Percentiles rank a stretch among this genome's conserved stretches.
Conservation (phyloP, 2,113 vertebrate genomes). For the Suricata suricatta region DNA sequence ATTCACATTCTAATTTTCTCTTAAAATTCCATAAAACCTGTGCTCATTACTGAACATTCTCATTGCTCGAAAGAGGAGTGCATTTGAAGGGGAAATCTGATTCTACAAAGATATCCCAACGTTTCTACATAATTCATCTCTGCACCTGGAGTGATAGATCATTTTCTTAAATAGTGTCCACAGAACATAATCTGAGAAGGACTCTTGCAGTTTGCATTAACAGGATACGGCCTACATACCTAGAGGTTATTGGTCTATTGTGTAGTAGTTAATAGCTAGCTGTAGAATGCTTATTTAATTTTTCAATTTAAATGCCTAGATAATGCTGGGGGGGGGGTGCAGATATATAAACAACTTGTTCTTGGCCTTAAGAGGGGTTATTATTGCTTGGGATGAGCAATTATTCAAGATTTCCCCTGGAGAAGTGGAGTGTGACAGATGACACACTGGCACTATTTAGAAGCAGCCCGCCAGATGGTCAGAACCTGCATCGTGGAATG, state of each 20-base stretch:
- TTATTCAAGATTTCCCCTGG: slow-evolving; percentile 52
- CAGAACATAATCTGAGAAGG: background rate
- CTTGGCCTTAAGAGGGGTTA: slow-evolving; percentile 59
- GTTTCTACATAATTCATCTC: slow-evolving; percentile 28
- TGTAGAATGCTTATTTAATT: slow-evolving; percentile 71
- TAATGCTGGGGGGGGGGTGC: slow-evolving; percentile 44
- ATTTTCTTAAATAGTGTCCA: slow-evolving; percentile 2
- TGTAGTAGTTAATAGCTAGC: slow-evolving; percentile 52
- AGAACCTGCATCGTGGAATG: slow-evolving; percentile 26
- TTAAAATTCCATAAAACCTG: background rate
- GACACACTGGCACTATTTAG: slow-evolving; percentile 11
- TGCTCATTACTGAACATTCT: background rate
- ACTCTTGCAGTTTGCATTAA: background rate
- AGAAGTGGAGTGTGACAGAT: slow-evolving; percentile 26
- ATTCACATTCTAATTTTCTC: slow-evolving; percentile 17
- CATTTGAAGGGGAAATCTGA: background rate
- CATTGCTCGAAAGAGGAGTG: background rate
- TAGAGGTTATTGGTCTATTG: slow-evolving; percentile 15
- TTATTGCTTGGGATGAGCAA: slow-evolving; percentile 61
- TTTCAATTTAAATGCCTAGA: slow-evolving; percentile 66
- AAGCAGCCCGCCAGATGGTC: slow-evolving; percentile 61
- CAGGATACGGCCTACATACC: background rate
- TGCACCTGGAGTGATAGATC: background rate
- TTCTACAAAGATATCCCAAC: background rate
- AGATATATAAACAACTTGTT: slow-evolving; percentile 64